Percentiles rank a stretch among this genome's conserved stretches.
Evolutionary conservation across 23 tunicate species (phyloP).

Genomic region (Trididemnum nubilum): DNA sequence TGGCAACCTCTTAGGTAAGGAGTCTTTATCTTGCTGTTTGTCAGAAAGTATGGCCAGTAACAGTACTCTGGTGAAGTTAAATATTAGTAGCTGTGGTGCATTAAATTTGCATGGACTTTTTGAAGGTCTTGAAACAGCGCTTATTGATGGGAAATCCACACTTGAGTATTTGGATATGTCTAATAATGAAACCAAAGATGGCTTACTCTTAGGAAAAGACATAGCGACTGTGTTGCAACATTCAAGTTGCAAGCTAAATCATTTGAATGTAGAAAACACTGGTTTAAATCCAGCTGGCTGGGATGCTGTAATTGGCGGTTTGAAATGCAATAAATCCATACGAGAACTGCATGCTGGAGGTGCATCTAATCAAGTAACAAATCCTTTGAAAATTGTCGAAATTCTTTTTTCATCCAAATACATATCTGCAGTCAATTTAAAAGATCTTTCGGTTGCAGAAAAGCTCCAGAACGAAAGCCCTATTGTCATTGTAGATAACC

Average conservation of each 20-base stretch:
- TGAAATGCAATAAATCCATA: constrained; percentile 33
- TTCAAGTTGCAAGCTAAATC: constrained; percentile 31
- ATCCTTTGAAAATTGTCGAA: constrained; percentile 19
- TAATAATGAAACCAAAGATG: constrained; percentile 56
- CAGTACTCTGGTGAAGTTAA: constrained; percentile 20
- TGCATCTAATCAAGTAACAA: constrained; percentile 20
- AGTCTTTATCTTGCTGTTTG: constrained; percentile 55
- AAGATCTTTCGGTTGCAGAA: constrained; percentile 18
- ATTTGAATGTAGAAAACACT: constrained; percentile 52
- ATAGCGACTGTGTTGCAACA: constrained; percentile 50
- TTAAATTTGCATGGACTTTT: constrained; percentile 73
- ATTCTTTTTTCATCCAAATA: constrained; percentile 20
- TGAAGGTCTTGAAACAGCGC: constrained; percentile 50
- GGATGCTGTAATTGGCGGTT: constrained; percentile 41
- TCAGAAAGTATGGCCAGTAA: constrained; percentile 23
- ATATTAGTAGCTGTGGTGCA: constrained; percentile 68
- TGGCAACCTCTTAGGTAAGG: constrained; percentile 75
- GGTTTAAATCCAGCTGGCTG: constrained; percentile 50
- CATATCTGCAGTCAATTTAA: not conserved
- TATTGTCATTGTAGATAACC: not conserved
- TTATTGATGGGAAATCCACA: not conserved
- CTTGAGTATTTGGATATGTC: constrained; percentile 41
- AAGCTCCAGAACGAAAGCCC: not conserved
- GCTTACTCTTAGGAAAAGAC: constrained; percentile 60
- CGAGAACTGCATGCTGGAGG: constrained; percentile 45